Percentiles rank a stretch among this genome's conserved stretches.
These are phyloP conservation scores for Denticeps clupeoides DNA, from an alignment of 2,797 vertebrate species.

Conservation along the genomic window DNA sequence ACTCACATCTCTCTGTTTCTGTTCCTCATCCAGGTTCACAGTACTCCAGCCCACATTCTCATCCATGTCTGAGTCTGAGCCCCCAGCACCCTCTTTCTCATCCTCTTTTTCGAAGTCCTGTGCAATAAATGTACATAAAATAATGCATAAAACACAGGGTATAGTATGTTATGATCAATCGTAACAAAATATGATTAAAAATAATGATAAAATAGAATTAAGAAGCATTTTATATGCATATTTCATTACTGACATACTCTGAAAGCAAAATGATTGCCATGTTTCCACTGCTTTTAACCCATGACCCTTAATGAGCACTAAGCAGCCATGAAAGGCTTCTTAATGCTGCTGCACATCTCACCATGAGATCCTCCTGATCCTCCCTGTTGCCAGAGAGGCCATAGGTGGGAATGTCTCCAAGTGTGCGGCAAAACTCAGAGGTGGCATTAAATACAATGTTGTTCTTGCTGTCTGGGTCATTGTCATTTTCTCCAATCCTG, in stretches of 20 bases:
- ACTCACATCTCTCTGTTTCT: constrained; percentile 70
- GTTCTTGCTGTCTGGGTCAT: constrained; percentile 66
- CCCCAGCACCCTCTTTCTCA: constrained; percentile 66
- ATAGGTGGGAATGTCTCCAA: constrained; percentile 87
- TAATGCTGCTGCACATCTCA: constrained; percentile 19
- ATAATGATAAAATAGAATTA: no score
- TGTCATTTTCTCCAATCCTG: constrained; percentile 37
- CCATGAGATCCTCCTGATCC: constrained; percentile 86
- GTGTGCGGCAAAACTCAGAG: constrained; percentile 83
- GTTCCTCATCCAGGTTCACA: constrained; percentile 80
- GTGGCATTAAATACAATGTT: constrained; percentile 86
- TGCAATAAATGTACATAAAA: background rate
- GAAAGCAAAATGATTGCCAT: no score
- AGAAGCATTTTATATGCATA: no score
- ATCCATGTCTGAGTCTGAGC: constrained; percentile 71
- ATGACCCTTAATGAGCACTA: no score
- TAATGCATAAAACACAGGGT: background rate
- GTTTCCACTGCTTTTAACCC: no score
- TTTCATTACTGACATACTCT: no score
- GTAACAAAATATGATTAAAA: no score
- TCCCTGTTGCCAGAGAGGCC: constrained; percentile 83
- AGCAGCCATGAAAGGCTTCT: no score
- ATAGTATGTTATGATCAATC: no score
- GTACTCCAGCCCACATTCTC: constrained; percentile 87
- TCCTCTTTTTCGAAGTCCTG: constrained; percentile 78